A percentile compares a stretch with the other conserved stretches of the same genome.
These are phyloP conservation scores for Istiophorus platypterus DNA, from an alignment of 2,113 vertebrate genomes.

Conservation along the genomic window DNA sequence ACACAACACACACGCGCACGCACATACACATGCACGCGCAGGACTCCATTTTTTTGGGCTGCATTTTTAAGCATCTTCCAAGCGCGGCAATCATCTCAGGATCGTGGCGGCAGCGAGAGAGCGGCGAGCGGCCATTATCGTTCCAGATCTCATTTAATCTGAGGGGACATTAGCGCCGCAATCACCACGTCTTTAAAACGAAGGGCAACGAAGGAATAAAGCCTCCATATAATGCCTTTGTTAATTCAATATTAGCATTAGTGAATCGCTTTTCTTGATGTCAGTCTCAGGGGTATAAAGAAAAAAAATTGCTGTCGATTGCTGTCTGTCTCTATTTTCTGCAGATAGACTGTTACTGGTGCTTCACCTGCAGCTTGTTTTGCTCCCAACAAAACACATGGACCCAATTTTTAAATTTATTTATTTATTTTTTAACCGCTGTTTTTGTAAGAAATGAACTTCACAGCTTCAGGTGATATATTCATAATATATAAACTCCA, in stretches of 20 bases:
- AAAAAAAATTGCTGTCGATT: no score
- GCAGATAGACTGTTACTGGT: not conserved
- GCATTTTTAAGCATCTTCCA: constrained; percentile 34
- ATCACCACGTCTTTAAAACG: constrained; percentile 4
- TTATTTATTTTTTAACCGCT: not conserved
- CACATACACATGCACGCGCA: constrained; percentile 15
- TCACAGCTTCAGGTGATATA: constrained; percentile 4
- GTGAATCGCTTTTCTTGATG: not conserved
- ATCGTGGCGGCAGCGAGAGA: constrained; percentile 48
- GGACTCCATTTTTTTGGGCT: constrained; percentile 16
- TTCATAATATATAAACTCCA: constrained; percentile 15
- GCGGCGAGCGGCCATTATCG: constrained; percentile 29
- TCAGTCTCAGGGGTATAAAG: not conserved
- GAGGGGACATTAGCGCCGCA: not conserved
- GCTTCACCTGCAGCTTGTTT: constrained; percentile 19
- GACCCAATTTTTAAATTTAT: not conserved
- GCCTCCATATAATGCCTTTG: not conserved
- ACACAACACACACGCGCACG: constrained; percentile 20
- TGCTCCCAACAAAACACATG: not conserved
- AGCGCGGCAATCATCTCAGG: constrained; percentile 13
- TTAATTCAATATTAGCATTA: constrained; percentile 24
- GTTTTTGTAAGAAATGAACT: constrained; percentile 10
- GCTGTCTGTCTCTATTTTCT: constrained; percentile 7
- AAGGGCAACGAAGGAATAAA: constrained; percentile 18
- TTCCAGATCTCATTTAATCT: constrained; percentile 39